Evolutionary conservation across 2,797 vertebrate species (phyloP).

Genomic region (Lagocephalus sceleratus): DNA sequence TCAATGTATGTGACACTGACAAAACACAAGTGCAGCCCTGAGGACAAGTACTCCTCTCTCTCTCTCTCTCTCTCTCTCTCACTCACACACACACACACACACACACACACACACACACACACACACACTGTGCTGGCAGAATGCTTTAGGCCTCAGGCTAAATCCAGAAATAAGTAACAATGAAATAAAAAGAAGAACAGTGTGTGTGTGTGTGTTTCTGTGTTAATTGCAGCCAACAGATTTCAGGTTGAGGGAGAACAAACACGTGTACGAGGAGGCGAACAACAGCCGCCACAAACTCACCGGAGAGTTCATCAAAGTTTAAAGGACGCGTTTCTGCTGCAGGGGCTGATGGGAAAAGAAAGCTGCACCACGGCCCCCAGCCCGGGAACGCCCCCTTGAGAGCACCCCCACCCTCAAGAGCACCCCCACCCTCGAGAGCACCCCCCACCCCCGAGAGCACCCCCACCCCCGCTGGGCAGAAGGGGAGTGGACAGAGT

Average conservation of each 20-base stretch:
- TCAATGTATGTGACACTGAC: conserved; percentile 50
- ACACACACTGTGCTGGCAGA: conserved; percentile 9
- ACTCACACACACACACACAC: not conserved
- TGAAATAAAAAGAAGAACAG: conserved; percentile 2
- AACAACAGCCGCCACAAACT: not conserved
- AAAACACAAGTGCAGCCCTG: conserved; percentile 44
- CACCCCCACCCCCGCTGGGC: too few relatives aligned
- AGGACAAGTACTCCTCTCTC: conserved; percentile 35
- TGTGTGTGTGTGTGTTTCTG: conserved; percentile 6
- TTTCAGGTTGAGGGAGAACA: conserved; percentile 1
- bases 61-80: conserved; percentile 2
- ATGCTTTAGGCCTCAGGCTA: conserved; percentile 4
- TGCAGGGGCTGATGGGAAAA: conserved; percentile 15
- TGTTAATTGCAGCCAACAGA: conserved; percentile 3
- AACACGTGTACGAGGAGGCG: too few relatives aligned
- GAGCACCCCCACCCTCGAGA: too few relatives aligned
- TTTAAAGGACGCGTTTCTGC: conserved; percentile 11
- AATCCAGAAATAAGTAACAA: conserved; percentile 8
- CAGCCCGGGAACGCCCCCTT: too few relatives aligned
- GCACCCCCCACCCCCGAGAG: too few relatives aligned
- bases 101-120: conserved; percentile 20
- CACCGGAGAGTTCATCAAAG: conserved; percentile 6
- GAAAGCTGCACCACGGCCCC: too few relatives aligned
- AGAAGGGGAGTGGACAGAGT: too few relatives aligned
- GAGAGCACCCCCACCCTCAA: too few relatives aligned